Evolutionary conservation across 2,888 invertebrate species (phyloP), one percentile per base, ranked within the genome.

Genomic region (Drosophila recens): DNA sequence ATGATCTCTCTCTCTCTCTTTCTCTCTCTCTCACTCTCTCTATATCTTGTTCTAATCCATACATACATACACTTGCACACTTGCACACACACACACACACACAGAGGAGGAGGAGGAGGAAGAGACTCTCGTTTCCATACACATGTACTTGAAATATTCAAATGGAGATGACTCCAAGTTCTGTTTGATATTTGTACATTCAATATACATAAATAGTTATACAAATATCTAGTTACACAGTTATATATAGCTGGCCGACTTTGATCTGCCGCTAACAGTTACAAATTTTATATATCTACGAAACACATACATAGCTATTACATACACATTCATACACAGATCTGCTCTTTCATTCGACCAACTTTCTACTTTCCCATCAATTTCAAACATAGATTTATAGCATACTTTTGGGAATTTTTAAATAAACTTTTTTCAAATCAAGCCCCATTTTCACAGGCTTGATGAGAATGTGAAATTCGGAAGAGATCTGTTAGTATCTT

Each of bases 271-370:
- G 34, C 57, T 79, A 65, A 69, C 54, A 69, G 46, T 70, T 77
- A 63, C 56, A 66, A 79, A 79, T 75, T 67, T 40, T 65, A 65
- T 46, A 75, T 81, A 79, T 75, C 75, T 81, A 76, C 57, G 74
- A 77, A 67, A 74, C 82, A 75, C 73, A 79, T 75, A 64, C 48
- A 70, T 70, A 59, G 17, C 64, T 67, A 46, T 66, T 67, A 63
- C 58, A 67, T 59, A 63, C 62, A 54, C 30, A 72, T 45, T 45
- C 45, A 69, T 49, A 64, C 38, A 42, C 45, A 45, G 53, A 53
- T 11, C 53, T 15, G 11, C 23, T 8, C 30, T 11, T n/a, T 27
- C 27, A 53, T 10, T 42, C 27, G 30, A 40, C 30, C 15, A 38
- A 40, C 43, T 34, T 6, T 34, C 17, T 1, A 17, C 33, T 33